These are phyloP conservation scores for Strigops habroptila DNA, from an alignment of 2,113 vertebrate genomes.

Conservation along the genomic window DNA sequence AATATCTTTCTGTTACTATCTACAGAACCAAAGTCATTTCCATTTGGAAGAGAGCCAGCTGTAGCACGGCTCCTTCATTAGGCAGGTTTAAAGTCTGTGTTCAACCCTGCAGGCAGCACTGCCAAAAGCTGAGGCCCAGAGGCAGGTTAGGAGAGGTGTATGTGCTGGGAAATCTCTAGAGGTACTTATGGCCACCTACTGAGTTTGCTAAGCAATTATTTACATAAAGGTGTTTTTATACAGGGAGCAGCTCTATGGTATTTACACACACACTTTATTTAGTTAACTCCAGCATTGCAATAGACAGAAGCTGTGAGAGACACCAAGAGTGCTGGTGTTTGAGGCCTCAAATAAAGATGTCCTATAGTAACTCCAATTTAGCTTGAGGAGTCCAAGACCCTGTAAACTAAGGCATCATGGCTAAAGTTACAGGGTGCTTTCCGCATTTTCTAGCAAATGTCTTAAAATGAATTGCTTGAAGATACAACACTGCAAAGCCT, in stretches of 20 bases:
- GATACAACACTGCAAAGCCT: not conserved
- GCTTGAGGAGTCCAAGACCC: not conserved
- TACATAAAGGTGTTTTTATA: not conserved
- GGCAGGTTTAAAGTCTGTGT: not conserved
- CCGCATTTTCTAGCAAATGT: not conserved
- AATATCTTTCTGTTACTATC: not conserved
- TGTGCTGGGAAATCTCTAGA: accelerated
- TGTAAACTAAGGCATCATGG: not conserved
- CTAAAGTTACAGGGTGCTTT: not conserved
- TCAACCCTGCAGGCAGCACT: not conserved
- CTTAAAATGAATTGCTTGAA: not conserved
- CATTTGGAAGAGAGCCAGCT: not conserved
- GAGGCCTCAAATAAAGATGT: not conserved
- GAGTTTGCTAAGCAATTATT: not conserved
- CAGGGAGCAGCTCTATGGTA: not conserved
- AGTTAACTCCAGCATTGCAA: not conserved
- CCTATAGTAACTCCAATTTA: not conserved
- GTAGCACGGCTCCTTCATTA: not conserved
- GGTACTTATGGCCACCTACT: not conserved
- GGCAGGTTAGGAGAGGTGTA: accelerated
- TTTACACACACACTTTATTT: not conserved
- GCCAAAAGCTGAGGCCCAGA: not conserved
- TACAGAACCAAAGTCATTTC: not conserved
- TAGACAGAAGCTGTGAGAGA: not conserved
- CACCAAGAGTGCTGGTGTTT: too few species aligned